Conservation (phyloP, 1,140 invertebrate genomes). For the Calycopis cecrops region DNA sequence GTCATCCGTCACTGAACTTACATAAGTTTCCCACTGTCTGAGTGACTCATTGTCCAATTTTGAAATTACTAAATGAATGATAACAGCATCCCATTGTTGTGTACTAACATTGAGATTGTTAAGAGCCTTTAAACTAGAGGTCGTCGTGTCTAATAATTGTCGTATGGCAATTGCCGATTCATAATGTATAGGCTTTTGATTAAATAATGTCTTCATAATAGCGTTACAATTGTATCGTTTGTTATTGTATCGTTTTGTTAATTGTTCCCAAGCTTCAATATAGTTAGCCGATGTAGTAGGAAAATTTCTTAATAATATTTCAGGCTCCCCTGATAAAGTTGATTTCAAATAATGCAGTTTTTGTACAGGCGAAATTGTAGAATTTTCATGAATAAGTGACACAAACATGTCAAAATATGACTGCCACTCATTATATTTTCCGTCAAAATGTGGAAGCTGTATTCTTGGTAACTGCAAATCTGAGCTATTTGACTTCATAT, state of each 20-base stretch:
- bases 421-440: too few species aligned
- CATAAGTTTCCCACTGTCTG: not conserved
- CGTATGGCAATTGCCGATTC: conserved; percentile 24
- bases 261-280: too few species aligned
- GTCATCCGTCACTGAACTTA: not conserved
- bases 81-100: conserved; percentile 1
- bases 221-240: too few species aligned
- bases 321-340: conserved; percentile 23
- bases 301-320: conserved; percentile 22
- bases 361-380: conserved; percentile 23
- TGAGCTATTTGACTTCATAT: not conserved
- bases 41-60: conserved; percentile 3
- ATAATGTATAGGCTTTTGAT: conserved; percentile 21
- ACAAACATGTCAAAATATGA: conserved; percentile 32
- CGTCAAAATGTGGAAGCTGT: too few species aligned
- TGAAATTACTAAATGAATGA: not conserved
- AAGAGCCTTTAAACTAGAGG: conserved; percentile 26
- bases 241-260: too few species aligned
- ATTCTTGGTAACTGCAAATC: too few species aligned
- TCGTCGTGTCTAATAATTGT: conserved; percentile 26
- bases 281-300: conserved; percentile 25
- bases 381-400: conserved; percentile 31
- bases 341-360: conserved; percentile 33
- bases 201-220: conserved; percentile 27
- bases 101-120: conserved; percentile 17